Percentiles rank a stretch among this genome's conserved stretches.
phyloP scores from a whole-genome alignment of 2,113 vertebrate genomes.

The Sigmodon hispidus region DNA sequence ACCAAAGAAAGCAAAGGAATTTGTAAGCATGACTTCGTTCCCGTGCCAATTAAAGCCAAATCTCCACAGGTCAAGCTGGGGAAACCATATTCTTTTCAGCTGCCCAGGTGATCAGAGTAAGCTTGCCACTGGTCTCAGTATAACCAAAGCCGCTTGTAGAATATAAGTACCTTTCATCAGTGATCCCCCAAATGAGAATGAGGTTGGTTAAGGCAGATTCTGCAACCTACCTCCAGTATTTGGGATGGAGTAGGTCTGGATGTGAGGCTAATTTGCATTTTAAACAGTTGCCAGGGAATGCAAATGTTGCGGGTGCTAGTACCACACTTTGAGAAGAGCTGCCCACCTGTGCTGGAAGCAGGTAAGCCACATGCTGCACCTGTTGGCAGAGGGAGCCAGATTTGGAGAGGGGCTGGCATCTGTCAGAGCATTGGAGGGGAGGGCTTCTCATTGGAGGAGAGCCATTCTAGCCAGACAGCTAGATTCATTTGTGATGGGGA shows the following conservation, averaged over 20 bases:
- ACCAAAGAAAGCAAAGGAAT: background rate
- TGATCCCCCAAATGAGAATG: background rate
- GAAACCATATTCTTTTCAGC: background rate
- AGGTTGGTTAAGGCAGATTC: background rate
- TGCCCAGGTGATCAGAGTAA: background rate
- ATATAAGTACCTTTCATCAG: background rate
- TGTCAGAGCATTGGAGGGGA: background rate
- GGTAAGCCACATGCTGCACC: background rate
- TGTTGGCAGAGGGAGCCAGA: slow-evolving; percentile 20
- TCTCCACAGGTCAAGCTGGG: background rate
- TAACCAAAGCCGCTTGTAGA: background rate
- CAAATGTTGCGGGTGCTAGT: background rate
- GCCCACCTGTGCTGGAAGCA: background rate
- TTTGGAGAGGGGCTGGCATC: background rate
- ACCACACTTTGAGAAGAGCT: slow-evolving; percentile 3
- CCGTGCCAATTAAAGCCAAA: background rate
- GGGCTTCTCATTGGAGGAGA: background rate
- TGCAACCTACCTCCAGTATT: background rate
- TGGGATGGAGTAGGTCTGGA: background rate
- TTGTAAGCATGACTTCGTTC: background rate
- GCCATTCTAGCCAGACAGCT: background rate
- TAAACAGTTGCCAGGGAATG: background rate
- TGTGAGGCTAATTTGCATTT: background rate
- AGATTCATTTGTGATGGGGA: background rate
- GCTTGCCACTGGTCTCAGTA: background rate